Conservation (phyloP, 2,113 vertebrate genomes). For the Gambusia affinis region DNA sequence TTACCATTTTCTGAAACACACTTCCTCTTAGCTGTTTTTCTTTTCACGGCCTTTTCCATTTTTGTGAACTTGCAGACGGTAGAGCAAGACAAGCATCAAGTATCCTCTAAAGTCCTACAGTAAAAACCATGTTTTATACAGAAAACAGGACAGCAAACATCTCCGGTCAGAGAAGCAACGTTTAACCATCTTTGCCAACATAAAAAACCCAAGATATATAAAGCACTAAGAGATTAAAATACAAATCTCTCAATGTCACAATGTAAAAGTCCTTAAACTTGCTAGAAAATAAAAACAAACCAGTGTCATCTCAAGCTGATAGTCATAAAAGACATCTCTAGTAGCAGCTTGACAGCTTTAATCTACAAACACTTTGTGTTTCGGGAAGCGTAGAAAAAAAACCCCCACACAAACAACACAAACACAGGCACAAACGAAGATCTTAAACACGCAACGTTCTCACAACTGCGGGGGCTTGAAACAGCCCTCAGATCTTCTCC, state of each 20-base stretch:
- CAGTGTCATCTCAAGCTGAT: constrained; percentile 1
- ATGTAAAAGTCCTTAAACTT: not conserved
- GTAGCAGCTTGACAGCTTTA: not conserved
- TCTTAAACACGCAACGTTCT: not conserved
- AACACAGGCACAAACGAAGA: not conserved
- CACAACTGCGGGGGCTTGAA: constrained; percentile 10
- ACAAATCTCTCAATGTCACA: constrained; percentile 3
- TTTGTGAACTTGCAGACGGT: too few species aligned
- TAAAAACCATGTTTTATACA: not conserved
- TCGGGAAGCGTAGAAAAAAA: not conserved
- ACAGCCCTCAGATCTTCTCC: constrained; percentile 5
- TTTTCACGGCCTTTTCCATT: too few species aligned
- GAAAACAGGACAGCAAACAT: not conserved
- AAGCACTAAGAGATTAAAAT: constrained; percentile 16
- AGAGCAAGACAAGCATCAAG: too few species aligned
- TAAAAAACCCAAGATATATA: constrained; percentile 1
- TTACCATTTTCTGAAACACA: not conserved
- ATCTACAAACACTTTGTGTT: not conserved
- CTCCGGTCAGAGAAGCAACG: not conserved
- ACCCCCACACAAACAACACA: not conserved
- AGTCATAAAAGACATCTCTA: not conserved
- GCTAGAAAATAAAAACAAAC: not conserved
- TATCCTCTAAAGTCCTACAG: too few species aligned
- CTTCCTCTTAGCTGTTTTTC: not conserved
- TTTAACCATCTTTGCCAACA: not conserved